Evolutionary conservation across 2,888 invertebrate genomes (phyloP), one percentile per base, ranked within the genome.

Genomic region (Calliopum simillimum): DNA sequence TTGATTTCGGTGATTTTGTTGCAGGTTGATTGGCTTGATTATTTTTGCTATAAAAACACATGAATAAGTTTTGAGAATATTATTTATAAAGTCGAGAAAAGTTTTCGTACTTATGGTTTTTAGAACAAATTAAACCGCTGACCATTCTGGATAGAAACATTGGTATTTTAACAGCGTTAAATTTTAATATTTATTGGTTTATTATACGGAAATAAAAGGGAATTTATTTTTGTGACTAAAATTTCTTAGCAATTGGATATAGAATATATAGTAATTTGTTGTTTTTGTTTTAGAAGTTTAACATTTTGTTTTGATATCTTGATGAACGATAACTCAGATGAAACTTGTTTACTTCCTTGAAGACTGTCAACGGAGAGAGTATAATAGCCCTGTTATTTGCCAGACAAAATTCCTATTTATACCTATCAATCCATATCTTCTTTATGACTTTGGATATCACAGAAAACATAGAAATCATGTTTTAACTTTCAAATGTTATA

Each of bases 71-170:
- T 4, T 23, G 16, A n/a, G 19, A 16, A 21, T 21, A 23, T 21
- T 55, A 8, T 19, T n/a, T 21, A 21, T 19, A 5, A 16, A 55
- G 21, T 61, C 1, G 3, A 61, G 33, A 23, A 58, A 58, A 13
- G 58, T 4, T 13, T 14, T 16, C 25, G 13, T 75, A 76, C 76
- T 74, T 73, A 11, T 74, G 67, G 25, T 62, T 72, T 67, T 71
- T 71, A 12, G 73, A 70, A 68, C 68, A 62, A 41, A 75, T 65
- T 66, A 76, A 66, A 65, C 74, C 75, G 68, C 73, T 75, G 59
- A 74, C 75, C 76, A 77, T 77, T 75, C 69, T 77, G 68, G 67
- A 68, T 56, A 72, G 62, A 73, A 76, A 74, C 74, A 73, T 75
- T 71, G 71, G 72, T 55, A 19, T 56, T n/a, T n/a, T 46, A 46